Evolutionary conservation across 2,888 invertebrate genomes (phyloP).

Genomic region (Chrysotoxum bicinctum): DNA sequence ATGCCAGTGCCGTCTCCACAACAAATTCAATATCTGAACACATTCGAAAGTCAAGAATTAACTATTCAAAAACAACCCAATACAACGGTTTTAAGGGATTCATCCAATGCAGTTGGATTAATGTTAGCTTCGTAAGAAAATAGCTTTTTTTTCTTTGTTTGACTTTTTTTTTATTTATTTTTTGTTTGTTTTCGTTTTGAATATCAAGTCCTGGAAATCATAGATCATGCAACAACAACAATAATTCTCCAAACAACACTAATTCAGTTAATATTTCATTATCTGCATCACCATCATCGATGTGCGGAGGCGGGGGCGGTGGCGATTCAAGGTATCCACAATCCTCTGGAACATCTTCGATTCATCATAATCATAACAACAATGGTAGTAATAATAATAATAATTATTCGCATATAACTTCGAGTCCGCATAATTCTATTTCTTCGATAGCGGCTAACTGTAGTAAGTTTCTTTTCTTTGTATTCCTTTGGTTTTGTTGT

Average conservation of each 20-base stretch:
- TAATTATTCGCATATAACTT: constrained; percentile 55
- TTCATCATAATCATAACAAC: constrained; percentile 54
- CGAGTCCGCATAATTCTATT: constrained; percentile 56
- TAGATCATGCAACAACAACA: constrained; percentile 63
- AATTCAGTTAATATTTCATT: constrained; percentile 54
- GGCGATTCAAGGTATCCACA: constrained; percentile 62
- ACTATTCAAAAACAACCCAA: constrained; percentile 98
- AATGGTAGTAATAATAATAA: constrained; percentile 51
- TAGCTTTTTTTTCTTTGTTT: constrained; percentile 74
- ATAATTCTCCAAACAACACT: constrained; percentile 48
- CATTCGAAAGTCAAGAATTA: constrained; percentile 97
- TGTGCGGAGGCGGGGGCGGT: constrained; percentile 26
- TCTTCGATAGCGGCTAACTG: constrained; percentile 55
- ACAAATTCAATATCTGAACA: constrained; percentile 97
- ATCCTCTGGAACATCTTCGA: constrained; percentile 47
- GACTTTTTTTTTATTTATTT: constrained; percentile 15
- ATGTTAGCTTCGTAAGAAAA: constrained; percentile 79
- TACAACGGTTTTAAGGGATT: constrained; percentile 82
- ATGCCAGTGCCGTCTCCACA: constrained; percentile 98
- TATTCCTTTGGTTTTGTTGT: background rate
- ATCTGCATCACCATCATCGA: constrained; percentile 53
- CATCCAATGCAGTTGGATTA: constrained; percentile 54
- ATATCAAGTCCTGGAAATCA: constrained; percentile 54
- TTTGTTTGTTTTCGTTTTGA: constrained; percentile 47
- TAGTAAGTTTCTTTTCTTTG: constrained; percentile 52